These are phyloP conservation scores for Microcebus ravelobensis DNA, from an alignment of 2,113 vertebrate genomes.

Conservation along the genomic window DNA sequence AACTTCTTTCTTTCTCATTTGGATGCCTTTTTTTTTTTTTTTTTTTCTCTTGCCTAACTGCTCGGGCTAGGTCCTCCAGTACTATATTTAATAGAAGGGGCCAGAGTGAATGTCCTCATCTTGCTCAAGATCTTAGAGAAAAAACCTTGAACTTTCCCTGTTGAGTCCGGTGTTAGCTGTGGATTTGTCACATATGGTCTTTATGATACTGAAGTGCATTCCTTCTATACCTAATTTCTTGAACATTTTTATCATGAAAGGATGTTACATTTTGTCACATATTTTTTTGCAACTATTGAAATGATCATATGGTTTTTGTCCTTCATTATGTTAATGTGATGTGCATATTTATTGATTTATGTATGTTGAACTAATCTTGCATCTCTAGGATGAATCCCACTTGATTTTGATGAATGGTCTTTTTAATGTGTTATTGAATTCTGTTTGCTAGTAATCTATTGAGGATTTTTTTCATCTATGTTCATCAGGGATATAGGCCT, in stretches of 20 bases:
- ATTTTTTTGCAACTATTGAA: neutral
- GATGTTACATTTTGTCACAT: neutral
- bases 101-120: too few species aligned
- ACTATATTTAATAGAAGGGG: too few species aligned
- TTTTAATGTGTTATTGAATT: neutral
- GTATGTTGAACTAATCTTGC: too few species aligned
- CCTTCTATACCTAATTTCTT: neutral
- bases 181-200: too few species aligned
- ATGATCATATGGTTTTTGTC: neutral
- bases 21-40: too few species aligned
- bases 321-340: neutral
- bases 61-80: too few species aligned
- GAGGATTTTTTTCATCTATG: neutral
- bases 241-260: neutral
- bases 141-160: too few species aligned
- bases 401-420: neutral
- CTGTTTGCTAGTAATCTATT: neutral
- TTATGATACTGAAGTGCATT: too few species aligned
- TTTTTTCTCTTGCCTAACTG: too few species aligned
- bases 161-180: too few species aligned
- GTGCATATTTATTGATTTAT: neutral
- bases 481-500: neutral
- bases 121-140: too few species aligned
- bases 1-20: too few species aligned
- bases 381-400: neutral